Evolutionary conservation across 1,140 invertebrate genomes (phyloP), one percentile per base, ranked within the genome.

Genomic region (Paraescarpia echinospica): DNA sequence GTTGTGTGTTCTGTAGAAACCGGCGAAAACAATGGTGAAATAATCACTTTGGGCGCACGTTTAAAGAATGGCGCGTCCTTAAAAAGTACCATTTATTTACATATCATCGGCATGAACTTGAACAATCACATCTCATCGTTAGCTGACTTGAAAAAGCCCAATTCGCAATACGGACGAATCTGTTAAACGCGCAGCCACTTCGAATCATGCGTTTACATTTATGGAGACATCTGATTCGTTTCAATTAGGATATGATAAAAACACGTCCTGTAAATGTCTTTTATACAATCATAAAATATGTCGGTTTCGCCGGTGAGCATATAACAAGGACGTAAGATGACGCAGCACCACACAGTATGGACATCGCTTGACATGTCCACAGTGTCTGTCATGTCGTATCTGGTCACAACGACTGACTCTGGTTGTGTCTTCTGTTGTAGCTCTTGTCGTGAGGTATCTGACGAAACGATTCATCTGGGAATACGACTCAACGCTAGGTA

Each of bases 391-490:
- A 0, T 18, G 8, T 77, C 2, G 2, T 77, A 77, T 77, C 59
- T 77, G 59, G 9, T 77, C 1, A 77, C 22, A 18, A 1, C 41
- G 59, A 14, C 59, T 77, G 59, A 77, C 59, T 51, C 48, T 91
- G 31, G 51, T 4, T 92, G 89, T 89, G 92, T 92, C 92, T 93
- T 91, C 90, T 77, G 59, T 95, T 95, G 92, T 94, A 96, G 96
- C 96, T 1, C 92, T 96, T 33, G 95, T 96, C 33, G 96, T 96
- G 5, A 94, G 96, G 89, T 96, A 96, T 92, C 94, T 96, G 33
- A 96, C 96, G 4, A 95, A 95, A 92, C 93, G 96, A n/a, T 96
- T 96, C 92, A 96, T 96, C 90, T 96, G 96, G 95, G 96, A 96
- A 92, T 96, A 96, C 91, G 96, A 96, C 92, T 96, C 96, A 34